These are phyloP conservation scores for Syngnathus rostellatus DNA, from an alignment of 2,797 vertebrate genomes.

Conservation along the genomic window DNA sequence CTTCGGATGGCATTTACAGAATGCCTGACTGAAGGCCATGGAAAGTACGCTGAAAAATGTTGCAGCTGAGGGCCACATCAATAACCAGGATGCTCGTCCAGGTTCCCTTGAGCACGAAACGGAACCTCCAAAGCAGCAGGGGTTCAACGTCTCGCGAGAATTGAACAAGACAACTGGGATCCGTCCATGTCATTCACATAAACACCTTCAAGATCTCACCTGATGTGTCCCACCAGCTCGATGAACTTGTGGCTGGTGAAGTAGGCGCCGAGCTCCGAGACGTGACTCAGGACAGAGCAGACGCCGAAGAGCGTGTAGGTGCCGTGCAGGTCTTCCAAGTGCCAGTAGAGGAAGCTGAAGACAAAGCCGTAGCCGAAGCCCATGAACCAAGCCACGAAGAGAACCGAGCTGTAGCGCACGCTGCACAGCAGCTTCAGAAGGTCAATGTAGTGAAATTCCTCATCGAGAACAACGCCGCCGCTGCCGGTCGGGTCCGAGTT, in stretches of 20 bases:
- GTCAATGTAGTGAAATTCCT: conserved; percentile 61
- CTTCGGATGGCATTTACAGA: background rate
- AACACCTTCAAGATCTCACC: conserved; percentile 60
- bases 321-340: conserved; percentile 88
- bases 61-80: background rate
- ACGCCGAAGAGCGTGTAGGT: conserved; percentile 93
- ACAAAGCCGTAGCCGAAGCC: conserved; percentile 97
- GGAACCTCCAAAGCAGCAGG: background rate
- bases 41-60: background rate
- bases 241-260: conserved; percentile 98
- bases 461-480: background rate
- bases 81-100: too few relatives aligned
- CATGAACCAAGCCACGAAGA: conserved; percentile 99
- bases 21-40: background rate
- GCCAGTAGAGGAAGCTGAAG: conserved; percentile 98
- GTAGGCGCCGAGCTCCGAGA: conserved; percentile 89
- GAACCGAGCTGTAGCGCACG: conserved; percentile 86
- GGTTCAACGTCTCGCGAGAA: background rate
- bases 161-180: background rate
- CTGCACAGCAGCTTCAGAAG: conserved; percentile 84
- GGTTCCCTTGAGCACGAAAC: background rate
- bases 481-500: conserved; percentile 47
- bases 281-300: conserved; percentile 88
- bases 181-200: background rate
- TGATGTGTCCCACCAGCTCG: conserved; percentile 91